Base-by-base conservation (phyloP, 2,113 vertebrate species). In the Burhinus bistriatus region DNA sequence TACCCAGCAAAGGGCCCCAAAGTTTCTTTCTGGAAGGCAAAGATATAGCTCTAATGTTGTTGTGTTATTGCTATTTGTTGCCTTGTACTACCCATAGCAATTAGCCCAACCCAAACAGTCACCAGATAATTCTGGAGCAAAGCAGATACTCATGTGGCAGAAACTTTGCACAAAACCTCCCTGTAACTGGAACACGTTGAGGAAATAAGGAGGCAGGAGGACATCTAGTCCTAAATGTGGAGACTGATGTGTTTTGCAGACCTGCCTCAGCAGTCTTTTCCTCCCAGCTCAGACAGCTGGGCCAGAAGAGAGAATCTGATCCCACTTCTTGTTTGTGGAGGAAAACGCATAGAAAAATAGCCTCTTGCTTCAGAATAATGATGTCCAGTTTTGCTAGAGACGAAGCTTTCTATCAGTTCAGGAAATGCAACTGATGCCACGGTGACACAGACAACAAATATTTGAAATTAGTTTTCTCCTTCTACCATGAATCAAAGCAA, bases 1-100 rank as follows among this genome's bases (percentile, higher is more conserved):
- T n/a, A 19, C 17, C 4, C 1, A 49, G 36, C 29, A 45, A 22
- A 1, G 9, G 9, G 23, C 4, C 18, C 13, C 8, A 5, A 58
- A 40, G n/a, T 78, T 78, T 49, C 47, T 14, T 34, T 44, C 30
- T n/a, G 40, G 40, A 80, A 30, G 64, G 49, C 22, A 38, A 78
- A 77, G 72, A 51, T 11, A 11, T 1, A 0, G 9, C 25, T 49
- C 25, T 51, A 68, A 59, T 17, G 42, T 42, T 36, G 40, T 4
- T 52, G 38, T 2, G 1, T 36, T 61, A 44, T 4, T 75, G 22
- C 27, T 79, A 3, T 22, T 51, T 0, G 1, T 62, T 52, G 64
- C 19, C 23, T 51, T 1, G 2, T 20, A 36, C 61, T 49, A 18
- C 17, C 19, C 47, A 38, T 16, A 62, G 49, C 38, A 68, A 79